Conservation (phyloP, 2,113 vertebrate species). For the Ameiurus melas region DNA sequence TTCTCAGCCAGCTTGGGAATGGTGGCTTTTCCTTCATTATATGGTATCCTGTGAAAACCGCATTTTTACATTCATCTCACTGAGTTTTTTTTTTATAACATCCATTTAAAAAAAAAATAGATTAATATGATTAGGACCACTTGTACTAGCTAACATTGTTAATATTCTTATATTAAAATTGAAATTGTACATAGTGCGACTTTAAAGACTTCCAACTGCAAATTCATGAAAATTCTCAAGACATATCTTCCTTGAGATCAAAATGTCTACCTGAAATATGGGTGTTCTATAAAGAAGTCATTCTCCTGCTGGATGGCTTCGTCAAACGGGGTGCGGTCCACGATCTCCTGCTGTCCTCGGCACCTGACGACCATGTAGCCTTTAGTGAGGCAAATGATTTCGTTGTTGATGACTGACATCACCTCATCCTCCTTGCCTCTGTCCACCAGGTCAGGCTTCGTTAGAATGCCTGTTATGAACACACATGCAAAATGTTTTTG, state of each 20-base stretch:
- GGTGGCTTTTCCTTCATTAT: conserved; percentile 64
- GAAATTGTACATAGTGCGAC: neutral
- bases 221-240: neutral
- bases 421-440: conserved; percentile 77
- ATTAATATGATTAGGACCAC: neutral
- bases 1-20: conserved; percentile 73
- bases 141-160: neutral
- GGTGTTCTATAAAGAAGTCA: conserved; percentile 77
- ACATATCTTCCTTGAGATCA: no score
- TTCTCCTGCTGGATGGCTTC: conserved; percentile 75
- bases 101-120: neutral
- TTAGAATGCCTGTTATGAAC: conserved; percentile 83
- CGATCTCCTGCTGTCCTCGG: conserved; percentile 80
- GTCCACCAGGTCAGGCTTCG: conserved; percentile 88
- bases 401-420: conserved; percentile 75
- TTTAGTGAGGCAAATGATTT: conserved; percentile 77
- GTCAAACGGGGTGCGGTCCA: conserved; percentile 66
- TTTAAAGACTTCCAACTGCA: neutral
- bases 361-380: conserved; percentile 92
- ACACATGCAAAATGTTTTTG: no score
- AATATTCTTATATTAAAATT: neutral
- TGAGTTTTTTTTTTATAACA: neutral
- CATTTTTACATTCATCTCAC: neutral
- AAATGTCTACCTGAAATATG: conserved; percentile 31
- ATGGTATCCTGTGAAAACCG: conserved; percentile 58